Percentiles rank a stretch among this genome's conserved stretches.
Evolutionary conservation across 2,797 vertebrate genomes (phyloP).

Genomic region (Adrianichthys oophorus): DNA sequence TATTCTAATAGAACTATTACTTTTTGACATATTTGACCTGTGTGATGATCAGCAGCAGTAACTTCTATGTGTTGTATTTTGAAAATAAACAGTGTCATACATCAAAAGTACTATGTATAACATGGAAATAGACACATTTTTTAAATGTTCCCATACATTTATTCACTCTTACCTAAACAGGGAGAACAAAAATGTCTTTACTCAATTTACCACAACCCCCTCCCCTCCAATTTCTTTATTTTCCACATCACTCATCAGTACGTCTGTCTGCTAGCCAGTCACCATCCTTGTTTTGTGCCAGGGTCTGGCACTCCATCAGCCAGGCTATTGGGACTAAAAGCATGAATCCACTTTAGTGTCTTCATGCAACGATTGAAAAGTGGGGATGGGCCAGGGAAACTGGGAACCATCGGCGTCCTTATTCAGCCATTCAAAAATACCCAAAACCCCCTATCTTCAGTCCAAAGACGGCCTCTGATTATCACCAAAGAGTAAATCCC

Average conservation of each 20-base stretch:
- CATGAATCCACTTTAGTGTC: conserved; percentile 59
- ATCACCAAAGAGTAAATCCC: conserved; percentile 56
- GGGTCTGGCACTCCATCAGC: conserved; percentile 35
- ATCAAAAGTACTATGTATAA: too few relatives aligned
- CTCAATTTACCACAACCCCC: conserved; percentile 19
- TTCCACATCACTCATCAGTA: conserved; percentile 31
- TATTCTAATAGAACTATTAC: too few relatives aligned
- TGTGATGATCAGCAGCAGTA: too few relatives aligned
- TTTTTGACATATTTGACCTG: too few relatives aligned
- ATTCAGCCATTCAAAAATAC: conserved; percentile 51
- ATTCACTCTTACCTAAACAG: too few relatives aligned
- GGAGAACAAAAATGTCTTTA: too few relatives aligned
- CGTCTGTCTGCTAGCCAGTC: conserved; percentile 39
- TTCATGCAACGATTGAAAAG: conserved; percentile 43
- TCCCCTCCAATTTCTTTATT: not conserved
- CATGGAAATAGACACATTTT: too few relatives aligned
- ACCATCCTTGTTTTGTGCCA: conserved; percentile 30
- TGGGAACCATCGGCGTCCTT: conserved; percentile 34
- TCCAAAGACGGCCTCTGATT: conserved; percentile 37
- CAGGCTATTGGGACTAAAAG: conserved; percentile 34
- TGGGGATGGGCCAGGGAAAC: conserved; percentile 14
- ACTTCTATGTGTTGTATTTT: too few relatives aligned
- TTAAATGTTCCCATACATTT: too few relatives aligned
- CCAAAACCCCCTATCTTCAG: conserved; percentile 18
- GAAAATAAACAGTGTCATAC: too few relatives aligned